Evolutionary conservation across 1,140 invertebrate species (phyloP), one percentile per base, ranked within the genome.

Genomic region (Zaprionus davidi): DNA sequence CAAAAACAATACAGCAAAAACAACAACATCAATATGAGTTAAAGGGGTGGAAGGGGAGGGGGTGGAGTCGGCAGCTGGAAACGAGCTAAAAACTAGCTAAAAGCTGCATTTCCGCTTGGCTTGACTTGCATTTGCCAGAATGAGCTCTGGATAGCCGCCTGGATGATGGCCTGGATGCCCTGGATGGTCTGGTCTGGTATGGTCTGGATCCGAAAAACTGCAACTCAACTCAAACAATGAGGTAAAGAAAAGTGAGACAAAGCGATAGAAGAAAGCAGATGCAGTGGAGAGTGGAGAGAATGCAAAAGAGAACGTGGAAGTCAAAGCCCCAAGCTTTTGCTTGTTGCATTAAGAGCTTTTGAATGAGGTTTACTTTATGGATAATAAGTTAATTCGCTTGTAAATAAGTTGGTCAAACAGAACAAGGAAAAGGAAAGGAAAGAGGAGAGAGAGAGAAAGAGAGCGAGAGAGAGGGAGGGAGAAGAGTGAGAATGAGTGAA

Each of bases 361-460:
- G 84, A 87, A 87, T 90, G 84, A 79, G 81, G 85, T 90, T 88
- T 90, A 84, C 84, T 90, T 90, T 90, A 90, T 81, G 84, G 85
- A 84, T 88, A 88, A 88, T 88, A 90, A 78, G 81, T 81, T 88
- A 88, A 88, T 88, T 90, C 85, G 84, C 81, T 88, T 88, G 81
- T 90, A 79, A 88, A 90, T 90, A 84, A 88, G 71, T 90, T 88
- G 84, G 85, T 84, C 84, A 87, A 87, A 90, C 78, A 63, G 69
- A 46, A 57, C 38, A 76, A 53, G 41, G 41, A 24, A 20, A 28
- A 56, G 13, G 13, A 11, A 34, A 15, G 13, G 22, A 44, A 22
- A 28, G 20, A 20, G 20, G 22, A 44, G 34, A 28, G 20, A 20
- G 20, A 20, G 20, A 20, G 20, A 24, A n/a, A n/a, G n/a, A n/a